Conservation (phyloP, 2,113 vertebrate species). For the Dendrocopos noguchii region DNA sequence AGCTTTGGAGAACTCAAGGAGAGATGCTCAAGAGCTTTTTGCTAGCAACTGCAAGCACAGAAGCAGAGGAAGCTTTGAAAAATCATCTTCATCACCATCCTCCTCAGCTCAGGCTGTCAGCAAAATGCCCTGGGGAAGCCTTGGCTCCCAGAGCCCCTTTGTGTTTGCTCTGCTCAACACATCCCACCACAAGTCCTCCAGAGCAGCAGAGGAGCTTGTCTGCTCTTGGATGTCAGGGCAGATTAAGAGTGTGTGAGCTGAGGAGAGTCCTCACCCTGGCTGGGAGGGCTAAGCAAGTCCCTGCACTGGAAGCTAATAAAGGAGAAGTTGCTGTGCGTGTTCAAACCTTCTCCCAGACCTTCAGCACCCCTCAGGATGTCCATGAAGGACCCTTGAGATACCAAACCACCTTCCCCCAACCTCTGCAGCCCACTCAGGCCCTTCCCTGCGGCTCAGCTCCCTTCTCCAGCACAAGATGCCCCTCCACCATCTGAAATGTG, state of each 20-base stretch:
- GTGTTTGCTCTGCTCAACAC: background rate
- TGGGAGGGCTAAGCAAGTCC: background rate
- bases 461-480: background rate
- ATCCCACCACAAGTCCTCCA: background rate
- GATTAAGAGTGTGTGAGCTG: background rate
- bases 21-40: background rate
- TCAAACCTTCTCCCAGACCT: background rate
- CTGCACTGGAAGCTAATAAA: rapidly evolving
- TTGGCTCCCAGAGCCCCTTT: background rate
- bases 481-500: background rate
- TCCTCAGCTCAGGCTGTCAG: background rate
- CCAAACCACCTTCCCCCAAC: background rate
- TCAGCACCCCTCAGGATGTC: background rate
- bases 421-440: background rate
- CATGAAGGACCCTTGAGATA: rapidly evolving
- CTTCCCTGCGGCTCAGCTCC: background rate
- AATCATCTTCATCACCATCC: rapidly evolving
- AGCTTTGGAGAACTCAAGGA: background rate
- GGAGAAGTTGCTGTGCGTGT: background rate
- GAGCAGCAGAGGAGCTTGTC: background rate
- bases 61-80: rapidly evolving
- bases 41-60: background rate
- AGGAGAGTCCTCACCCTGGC: background rate
- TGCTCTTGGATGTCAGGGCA: background rate
- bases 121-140: background rate